Percentiles rank a stretch among this genome's conserved stretches.
phyloP scores from a whole-genome alignment of 2,113 vertebrate species.

The Opisthocomus hoazin region DNA sequence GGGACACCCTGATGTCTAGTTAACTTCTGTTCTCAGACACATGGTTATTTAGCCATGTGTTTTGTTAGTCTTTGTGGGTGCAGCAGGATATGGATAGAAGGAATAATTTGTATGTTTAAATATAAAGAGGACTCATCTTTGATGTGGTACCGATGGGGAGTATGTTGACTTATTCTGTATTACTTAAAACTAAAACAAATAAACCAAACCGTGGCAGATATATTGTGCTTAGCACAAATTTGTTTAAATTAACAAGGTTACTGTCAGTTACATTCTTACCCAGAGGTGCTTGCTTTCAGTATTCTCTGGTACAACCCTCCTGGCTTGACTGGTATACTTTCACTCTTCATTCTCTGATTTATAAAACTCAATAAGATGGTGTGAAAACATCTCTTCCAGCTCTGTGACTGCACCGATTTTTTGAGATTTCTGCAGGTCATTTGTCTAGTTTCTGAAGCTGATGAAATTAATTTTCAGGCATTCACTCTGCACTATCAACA shows the following conservation, averaged over 20 bases:
- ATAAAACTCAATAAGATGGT: background rate
- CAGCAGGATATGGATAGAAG: background rate
- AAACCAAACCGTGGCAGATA: background rate
- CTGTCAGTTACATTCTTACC: background rate
- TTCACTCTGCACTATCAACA: background rate
- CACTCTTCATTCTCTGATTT: background rate
- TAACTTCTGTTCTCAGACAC: background rate
- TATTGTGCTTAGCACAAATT: background rate
- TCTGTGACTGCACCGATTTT: background rate
- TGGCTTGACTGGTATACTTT: background rate
- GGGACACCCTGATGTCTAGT: background rate
- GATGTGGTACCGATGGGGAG: background rate
- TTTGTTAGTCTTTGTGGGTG: background rate
- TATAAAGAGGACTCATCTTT: background rate
- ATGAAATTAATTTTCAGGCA: background rate
- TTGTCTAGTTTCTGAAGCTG: background rate
- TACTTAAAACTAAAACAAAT: background rate
- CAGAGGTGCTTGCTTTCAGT: background rate
- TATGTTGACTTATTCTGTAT: background rate
- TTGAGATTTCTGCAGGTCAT: background rate
- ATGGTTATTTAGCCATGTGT: fast-evolving
- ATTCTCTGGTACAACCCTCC: background rate
- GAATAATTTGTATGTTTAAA: background rate
- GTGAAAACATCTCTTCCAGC: background rate
- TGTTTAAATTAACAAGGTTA: background rate